Evolutionary conservation across 2,113 vertebrate species (phyloP).

Genomic region (Limnothrissa miodon): DNA sequence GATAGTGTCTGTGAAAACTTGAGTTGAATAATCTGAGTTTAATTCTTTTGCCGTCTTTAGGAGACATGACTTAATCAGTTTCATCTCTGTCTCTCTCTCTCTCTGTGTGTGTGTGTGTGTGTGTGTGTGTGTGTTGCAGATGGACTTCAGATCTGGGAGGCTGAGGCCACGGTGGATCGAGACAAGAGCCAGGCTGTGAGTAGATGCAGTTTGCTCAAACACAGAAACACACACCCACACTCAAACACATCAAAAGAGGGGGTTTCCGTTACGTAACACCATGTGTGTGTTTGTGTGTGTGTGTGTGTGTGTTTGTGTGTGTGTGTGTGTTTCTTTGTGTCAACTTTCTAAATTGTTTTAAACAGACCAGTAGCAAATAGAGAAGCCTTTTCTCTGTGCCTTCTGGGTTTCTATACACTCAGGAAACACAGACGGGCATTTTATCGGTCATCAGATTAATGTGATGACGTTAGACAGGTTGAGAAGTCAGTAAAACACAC

Average conservation of each 20-base stretch:
- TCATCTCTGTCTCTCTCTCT: background rate
- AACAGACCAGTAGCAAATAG: no score
- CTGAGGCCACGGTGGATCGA: constrained; percentile 90
- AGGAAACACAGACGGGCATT: no score
- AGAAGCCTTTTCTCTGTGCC: no score
- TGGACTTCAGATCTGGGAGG: constrained; percentile 93
- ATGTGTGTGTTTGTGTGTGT: background rate
- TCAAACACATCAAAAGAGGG: background rate
- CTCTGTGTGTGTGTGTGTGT: constrained; percentile 55
- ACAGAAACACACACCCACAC: background rate
- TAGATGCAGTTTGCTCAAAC: constrained; percentile 35
- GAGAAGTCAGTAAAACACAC: no score
- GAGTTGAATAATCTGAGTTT: background rate
- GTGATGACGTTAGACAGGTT: no score
- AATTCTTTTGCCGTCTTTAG: background rate
- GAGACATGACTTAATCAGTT: background rate
- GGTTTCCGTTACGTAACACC: constrained; percentile 12
- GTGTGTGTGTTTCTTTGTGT: no score
- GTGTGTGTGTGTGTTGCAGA: constrained; percentile 72
- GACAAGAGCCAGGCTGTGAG: constrained; percentile 94
- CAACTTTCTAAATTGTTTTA: no score
- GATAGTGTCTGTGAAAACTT: no score
- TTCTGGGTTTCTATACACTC: no score
- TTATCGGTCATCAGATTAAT: no score
- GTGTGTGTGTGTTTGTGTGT: background rate